Base-by-base conservation (phyloP, 2,797 vertebrate species). In the Eleutherodactylus coqui region DNA sequence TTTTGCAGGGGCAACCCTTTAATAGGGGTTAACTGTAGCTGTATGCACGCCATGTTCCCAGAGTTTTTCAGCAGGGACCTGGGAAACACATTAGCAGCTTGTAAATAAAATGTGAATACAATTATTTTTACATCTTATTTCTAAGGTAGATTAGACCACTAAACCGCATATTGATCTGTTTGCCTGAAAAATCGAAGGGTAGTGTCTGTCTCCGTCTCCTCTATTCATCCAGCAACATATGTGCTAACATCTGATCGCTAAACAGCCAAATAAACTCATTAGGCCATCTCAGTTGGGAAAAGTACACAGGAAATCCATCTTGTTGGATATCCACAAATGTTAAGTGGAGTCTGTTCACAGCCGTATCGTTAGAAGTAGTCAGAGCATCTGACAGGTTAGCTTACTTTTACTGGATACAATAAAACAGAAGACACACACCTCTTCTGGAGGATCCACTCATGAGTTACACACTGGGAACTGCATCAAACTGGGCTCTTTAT, bases 221-320 rank as follows among this genome's bases (percentile, higher is more conserved):
- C 27, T 47, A 32, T 80, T 67, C 29, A 80, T 80, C 47, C 41
- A 21, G 78, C 17, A 67, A 32, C 29, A 53, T 27, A 27, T 80
- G 58, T 80, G 78, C 55, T 64, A 80, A 67, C 43, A 43, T 62
- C 77, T 79, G 36, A 62, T 36, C 43, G 21, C 70, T 76, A n/a
- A 47, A 49, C 73, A 77, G 45, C 43, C 75, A 69, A 85, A 84
- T 45, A 67, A 16, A 78, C 45, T 85, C 58, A 53, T 69, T 78
- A 77, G 73, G 43, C 10, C 17, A 32, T 13, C 36, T 60, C 55
- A 21, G 29, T 16, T 49, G 45, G 36, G 58, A 69, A 64, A 49
- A 53, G 13, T n/a, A 64, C 38, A 64, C 27, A 79, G 78, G 38
- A 62, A 64, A 32, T 41, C 38, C n/a, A 41, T 36, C 49, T 41